Conservation (phyloP, 23 tunicate genomes). For the Halocynthia roretzi region DNA sequence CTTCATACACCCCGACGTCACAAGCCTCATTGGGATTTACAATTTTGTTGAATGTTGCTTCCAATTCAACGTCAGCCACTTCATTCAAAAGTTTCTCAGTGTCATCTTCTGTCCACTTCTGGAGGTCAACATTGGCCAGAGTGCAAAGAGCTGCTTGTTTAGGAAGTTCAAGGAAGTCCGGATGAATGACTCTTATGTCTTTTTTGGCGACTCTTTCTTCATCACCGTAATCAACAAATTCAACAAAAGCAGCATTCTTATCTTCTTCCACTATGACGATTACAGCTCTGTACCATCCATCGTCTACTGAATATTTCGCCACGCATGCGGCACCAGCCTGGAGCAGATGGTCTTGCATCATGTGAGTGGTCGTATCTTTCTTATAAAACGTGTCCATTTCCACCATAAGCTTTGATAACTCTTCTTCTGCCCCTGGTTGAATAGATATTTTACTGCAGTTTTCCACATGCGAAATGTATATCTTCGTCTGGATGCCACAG, state of each 20-base stretch:
- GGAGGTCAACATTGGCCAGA: constrained; percentile 23
- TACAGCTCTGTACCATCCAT: constrained; percentile 62
- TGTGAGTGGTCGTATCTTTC: constrained; percentile 1
- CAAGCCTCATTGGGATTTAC: not conserved
- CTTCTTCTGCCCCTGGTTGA: constrained; percentile 32
- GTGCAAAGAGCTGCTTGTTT: constrained; percentile 55
- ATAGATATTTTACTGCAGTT: constrained; percentile 55
- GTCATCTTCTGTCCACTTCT: constrained; percentile 40
- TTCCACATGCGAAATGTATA: constrained; percentile 58
- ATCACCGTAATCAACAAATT: constrained; percentile 78
- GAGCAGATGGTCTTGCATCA: not conserved
- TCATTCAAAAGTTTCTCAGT: constrained; percentile 36
- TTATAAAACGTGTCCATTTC: constrained; percentile 31
- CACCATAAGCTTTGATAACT: constrained; percentile 41
- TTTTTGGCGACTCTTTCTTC: constrained; percentile 15
- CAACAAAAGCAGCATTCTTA: constrained; percentile 14
- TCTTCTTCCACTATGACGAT: constrained; percentile 5
- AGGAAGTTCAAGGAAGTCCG: constrained; percentile 42
- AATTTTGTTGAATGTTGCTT: constrained; percentile 37
- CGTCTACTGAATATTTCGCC: constrained; percentile 58
- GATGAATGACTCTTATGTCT: constrained; percentile 23
- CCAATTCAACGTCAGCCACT: constrained; percentile 38
- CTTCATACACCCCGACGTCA: constrained; percentile 25
- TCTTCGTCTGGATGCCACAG: constrained; percentile 7
- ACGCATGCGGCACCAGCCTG: constrained; percentile 43